These are phyloP conservation scores for Hydrozoanthus tunicans DNA, from an alignment of 64 coral and sea anemone species.

Conservation along the genomic window DNA sequence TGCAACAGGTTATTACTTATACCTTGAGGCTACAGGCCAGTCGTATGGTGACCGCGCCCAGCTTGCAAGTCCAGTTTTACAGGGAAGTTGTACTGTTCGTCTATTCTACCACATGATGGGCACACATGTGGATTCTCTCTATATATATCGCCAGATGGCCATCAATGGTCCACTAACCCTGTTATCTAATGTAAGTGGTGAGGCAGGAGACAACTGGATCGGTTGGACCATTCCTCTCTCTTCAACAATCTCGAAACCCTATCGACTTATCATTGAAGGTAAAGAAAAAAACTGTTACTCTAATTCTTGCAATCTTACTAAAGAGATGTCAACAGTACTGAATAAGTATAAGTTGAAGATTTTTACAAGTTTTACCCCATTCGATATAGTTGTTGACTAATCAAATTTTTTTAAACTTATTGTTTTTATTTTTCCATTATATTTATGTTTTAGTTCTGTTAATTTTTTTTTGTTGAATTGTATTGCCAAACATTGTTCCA, in stretches of 20 bases:
- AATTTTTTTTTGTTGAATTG: no score
- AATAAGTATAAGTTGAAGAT: no score
- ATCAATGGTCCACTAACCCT: slow-evolving; percentile 56
- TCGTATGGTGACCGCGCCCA: slow-evolving; percentile 84
- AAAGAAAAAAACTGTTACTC: background rate
- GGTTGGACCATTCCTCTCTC: slow-evolving; percentile 26
- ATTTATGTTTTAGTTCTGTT: no score
- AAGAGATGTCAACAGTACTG: no score
- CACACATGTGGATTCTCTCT: slow-evolving; percentile 68
- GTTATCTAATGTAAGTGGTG: slow-evolving; percentile 66
- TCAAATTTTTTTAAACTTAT: no score
- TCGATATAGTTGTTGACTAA: no score
- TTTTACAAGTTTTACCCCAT: no score
- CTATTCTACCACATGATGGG: slow-evolving; percentile 98
- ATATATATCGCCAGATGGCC: slow-evolving; percentile 79
- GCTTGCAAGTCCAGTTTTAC: slow-evolving; percentile 73
- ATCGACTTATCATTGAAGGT: slow-evolving; percentile 97
- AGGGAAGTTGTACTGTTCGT: slow-evolving; percentile 76
- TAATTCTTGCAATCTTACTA: background rate
- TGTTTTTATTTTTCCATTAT: no score
- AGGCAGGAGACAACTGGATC: slow-evolving; percentile 85
- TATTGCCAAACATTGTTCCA: no score
- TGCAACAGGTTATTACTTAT: slow-evolving; percentile 84
- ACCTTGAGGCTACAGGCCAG: slow-evolving; percentile 70
- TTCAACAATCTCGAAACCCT: slow-evolving; percentile 55